A percentile compares a stretch with the other conserved stretches of the same genome.
Conservation (phyloP, 1,140 invertebrate species). For the Drosophila lowei region DNA sequence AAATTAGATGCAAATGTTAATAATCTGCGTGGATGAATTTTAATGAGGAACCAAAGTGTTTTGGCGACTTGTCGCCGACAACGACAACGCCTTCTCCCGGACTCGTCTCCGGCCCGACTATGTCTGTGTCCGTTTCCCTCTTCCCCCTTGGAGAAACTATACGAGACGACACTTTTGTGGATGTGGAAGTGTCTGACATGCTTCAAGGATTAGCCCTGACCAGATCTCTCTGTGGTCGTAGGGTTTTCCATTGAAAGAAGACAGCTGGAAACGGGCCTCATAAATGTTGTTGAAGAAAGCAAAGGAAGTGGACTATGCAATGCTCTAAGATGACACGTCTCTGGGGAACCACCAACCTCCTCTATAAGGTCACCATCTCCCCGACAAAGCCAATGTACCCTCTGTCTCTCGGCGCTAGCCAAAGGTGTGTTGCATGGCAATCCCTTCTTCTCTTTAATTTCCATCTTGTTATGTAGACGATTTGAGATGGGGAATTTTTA, state of each 20-base stretch:
- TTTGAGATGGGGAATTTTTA: conserved; percentile 49
- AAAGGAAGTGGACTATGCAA: too few relatives aligned
- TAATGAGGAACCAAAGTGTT: conserved; percentile 77
- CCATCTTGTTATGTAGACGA: conserved; percentile 52
- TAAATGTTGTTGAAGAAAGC: conserved; percentile 20
- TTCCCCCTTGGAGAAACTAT: too few relatives aligned
- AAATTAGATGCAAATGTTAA: conserved; percentile 81
- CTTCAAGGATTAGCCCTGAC: conserved; percentile 65
- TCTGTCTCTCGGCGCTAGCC: too few relatives aligned
- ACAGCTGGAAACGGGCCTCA: conserved; percentile 24
- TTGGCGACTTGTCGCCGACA: conserved; percentile 68
- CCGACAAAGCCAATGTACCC: too few relatives aligned
- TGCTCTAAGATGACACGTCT: too few relatives aligned
- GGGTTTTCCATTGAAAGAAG: conserved; percentile 6
- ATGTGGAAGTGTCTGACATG: conserved; percentile 57
- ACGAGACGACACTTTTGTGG: conserved; percentile 23
- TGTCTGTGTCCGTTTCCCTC: background rate
- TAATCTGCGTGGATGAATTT: conserved; percentile 81
- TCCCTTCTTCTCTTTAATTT: conserved; percentile 17
- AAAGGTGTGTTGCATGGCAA: conserved; percentile 5
- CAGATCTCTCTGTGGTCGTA: conserved; percentile 24
- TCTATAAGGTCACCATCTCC: too few relatives aligned
- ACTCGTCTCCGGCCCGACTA: conserved; percentile 5
- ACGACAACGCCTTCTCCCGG: conserved; percentile 28
- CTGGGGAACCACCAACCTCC: too few relatives aligned